These are phyloP conservation scores for Aphis craccivora DNA, from an alignment of 1,140 invertebrate species.

Conservation along the genomic window DNA sequence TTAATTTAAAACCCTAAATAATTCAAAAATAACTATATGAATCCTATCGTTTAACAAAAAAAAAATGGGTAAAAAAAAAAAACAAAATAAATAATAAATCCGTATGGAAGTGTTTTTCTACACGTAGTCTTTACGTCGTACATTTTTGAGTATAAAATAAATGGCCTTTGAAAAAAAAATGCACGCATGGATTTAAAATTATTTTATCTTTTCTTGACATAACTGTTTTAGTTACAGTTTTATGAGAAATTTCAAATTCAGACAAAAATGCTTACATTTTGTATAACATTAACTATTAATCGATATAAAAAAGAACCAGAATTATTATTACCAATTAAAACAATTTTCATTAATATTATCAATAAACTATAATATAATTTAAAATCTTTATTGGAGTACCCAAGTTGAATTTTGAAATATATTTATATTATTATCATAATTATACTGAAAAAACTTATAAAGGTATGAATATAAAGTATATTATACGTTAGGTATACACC, in stretches of 20 bases:
- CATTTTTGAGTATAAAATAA: background rate
- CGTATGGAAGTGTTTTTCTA: too few relatives aligned
- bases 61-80: too few relatives aligned
- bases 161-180: background rate
- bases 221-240: background rate
- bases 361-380: background rate
- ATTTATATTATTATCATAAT: too few relatives aligned
- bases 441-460: too few relatives aligned
- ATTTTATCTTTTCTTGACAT: background rate
- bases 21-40: too few relatives aligned
- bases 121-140: too few relatives aligned
- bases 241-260: background rate
- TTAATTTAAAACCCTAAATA: too few relatives aligned
- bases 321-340: background rate
- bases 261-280: background rate
- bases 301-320: background rate
- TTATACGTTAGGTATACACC: background rate
- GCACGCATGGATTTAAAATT: background rate
- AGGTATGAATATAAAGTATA: background rate
- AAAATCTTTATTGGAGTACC: background rate
- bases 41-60: too few relatives aligned
- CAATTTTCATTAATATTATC: background rate
- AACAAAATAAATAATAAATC: too few relatives aligned
- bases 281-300: background rate
- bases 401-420: too few relatives aligned